Evolutionary conservation across 2,888 invertebrate species (phyloP).

Genomic region (Stenolophus ochropezus): DNA sequence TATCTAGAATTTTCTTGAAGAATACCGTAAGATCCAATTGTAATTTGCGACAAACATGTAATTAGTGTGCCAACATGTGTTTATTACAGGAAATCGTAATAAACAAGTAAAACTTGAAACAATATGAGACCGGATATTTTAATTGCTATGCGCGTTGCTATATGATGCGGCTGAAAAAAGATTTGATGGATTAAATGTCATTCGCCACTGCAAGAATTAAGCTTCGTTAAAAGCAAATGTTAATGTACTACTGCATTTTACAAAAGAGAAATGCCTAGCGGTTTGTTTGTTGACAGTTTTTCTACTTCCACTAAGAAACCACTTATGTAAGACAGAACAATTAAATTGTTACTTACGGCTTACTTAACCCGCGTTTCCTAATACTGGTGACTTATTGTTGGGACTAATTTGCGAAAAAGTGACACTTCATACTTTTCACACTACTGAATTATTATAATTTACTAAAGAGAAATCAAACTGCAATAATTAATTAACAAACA

Average conservation of each 20-base stretch:
- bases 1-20: neutral
- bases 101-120: slow-evolving; percentile 10
- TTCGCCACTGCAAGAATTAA: neutral
- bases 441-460: too few relatives aligned
- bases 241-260: neutral
- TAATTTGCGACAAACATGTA: slow-evolving; percentile 7
- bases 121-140: slow-evolving; percentile 31
- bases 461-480: too few relatives aligned
- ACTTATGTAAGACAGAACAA: slow-evolving; percentile 2
- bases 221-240: slow-evolving; percentile 16
- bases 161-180: slow-evolving; percentile 24
- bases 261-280: neutral
- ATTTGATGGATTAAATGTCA: slow-evolving; percentile 15
- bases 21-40: neutral
- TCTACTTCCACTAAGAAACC: slow-evolving; percentile 5
- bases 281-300: slow-evolving; percentile 3
- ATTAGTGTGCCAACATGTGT: slow-evolving; percentile 1
- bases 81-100: slow-evolving; percentile 21
- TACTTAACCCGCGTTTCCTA: slow-evolving; percentile 22
- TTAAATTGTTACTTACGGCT: neutral
- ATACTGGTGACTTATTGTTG: slow-evolving; percentile 13
- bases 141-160: slow-evolving; percentile 1
- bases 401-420: neutral
- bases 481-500: too few relatives aligned
- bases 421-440: neutral